Base-by-base conservation (phyloP, 2,113 vertebrate genomes). In the Ovibos moschatus region DNA sequence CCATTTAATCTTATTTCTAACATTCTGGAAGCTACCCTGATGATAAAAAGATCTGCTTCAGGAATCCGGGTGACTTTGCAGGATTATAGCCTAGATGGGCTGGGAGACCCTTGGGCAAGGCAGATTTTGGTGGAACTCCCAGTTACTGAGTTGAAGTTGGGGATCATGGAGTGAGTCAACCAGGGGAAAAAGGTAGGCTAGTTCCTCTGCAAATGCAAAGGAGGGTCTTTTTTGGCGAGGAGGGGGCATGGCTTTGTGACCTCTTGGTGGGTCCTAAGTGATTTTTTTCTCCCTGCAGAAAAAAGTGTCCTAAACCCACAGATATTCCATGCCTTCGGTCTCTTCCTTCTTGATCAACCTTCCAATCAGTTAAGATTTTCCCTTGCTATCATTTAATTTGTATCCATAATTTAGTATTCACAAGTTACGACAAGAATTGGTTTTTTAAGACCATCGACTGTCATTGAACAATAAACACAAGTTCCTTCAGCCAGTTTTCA, bases 1-100 rank as follows among this genome's bases (percentile, higher is more conserved):
- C 79, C 45, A 45, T 76, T 95, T 96, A 94, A 89, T 97, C 74
- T 97, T 67, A 94, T 95, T 97, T 98, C 74, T 85, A 98, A 60
- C 76, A 62, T 64, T 50, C 74, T 93, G 89, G 62, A 95, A 62
- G 51, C 58, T 92, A 13, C 36, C 55, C 55, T 84, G 87, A 93
- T 87, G 51, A 94, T 94, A 84, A 89, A 96, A 89, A 93, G 83
- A 95, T 96, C 79, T 93, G 33, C 50, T 89, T 86, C 86, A 82
- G 36, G 47, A 74, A 45, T 71, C 79, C 74, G 91, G 50, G 87
- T 50, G 79, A 87, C 60, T 91, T 82, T 89, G 51, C 25, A 19
- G 64, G 83, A 91, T 93, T 64, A 91, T 1, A 67, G 78, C 50
- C 60, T 71, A 23, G 6, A 74, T 57, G 57, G 86, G n/a, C 55